Evolutionary conservation across 2,113 vertebrate genomes (phyloP), one percentile per base, ranked within the genome.

Genomic region (Pelecanus crispus): DNA sequence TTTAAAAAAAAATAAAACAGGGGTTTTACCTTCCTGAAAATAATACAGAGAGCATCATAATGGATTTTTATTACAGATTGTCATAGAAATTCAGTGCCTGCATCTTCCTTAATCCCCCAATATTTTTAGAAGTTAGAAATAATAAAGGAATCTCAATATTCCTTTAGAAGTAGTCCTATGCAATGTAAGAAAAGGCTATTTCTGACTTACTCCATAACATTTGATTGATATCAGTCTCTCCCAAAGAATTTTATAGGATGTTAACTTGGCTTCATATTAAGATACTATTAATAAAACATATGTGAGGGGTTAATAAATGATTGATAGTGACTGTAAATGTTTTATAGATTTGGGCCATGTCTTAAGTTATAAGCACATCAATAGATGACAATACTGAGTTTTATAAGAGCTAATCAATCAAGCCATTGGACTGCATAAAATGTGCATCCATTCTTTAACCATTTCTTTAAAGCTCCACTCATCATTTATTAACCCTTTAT

Each of bases 301-400:
- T 22, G 4, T 40, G 79, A 94, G 42, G 50, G 19, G 66, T 92
- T 96, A 95, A 94, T 74, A 94, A 93, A 94, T 87, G n/a, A 94
- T 74, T 78, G 65, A 72, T 61, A 72, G 36, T 71, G 61, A 38
- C 36, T 45, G 11, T 91, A 87, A 96, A 91, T 86, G 14, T 36
- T 86, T 90, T 79, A 91, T 65, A 72, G 81, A 82, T 92, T 81
- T 95, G 36, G 31, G 31, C 20, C 18, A 29, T 58, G 36, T 52
- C 80, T 88, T 88, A 71, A 71, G 68, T 88, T 94, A 81, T 61
- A 86, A 91, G 44, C 36, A 84, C 36, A 79, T 94, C 90, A 88
- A 63, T 58, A 84, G 58, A 72, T 91, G 65, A 72, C 89, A 89
- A 86, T 87, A 84, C 9, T 63, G 58, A 72, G 38, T 47, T 26